Percentiles rank a stretch among this genome's conserved stretches.
Evolutionary conservation across 2,888 invertebrate genomes (phyloP).

Genomic region (Noctua fimbriata): DNA sequence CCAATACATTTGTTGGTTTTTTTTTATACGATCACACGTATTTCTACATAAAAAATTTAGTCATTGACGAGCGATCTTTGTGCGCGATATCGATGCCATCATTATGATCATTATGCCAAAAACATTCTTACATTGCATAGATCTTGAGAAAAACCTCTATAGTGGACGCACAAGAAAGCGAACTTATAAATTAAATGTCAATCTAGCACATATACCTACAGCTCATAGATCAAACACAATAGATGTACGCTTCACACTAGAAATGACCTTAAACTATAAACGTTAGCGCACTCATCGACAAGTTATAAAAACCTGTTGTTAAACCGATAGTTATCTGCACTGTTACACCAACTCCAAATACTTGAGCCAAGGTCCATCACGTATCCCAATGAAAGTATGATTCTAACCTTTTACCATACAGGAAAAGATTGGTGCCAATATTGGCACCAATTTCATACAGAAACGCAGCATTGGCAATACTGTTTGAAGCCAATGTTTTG

Average conservation of each 20-base stretch:
- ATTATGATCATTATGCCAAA: background rate
- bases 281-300: background rate
- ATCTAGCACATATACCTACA: background rate
- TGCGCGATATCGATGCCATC: no score
- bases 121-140: background rate
- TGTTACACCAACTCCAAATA: constrained; percentile 3
- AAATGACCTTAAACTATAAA: constrained; percentile 12
- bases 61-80: background rate
- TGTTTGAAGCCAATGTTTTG: background rate
- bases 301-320: constrained; percentile 28
- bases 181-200: background rate
- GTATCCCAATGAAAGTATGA: background rate
- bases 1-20: background rate
- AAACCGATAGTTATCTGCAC: constrained; percentile 19
- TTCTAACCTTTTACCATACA: background rate
- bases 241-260: background rate
- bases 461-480: background rate
- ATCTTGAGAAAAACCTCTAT: background rate
- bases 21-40: background rate
- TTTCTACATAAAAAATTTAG: background rate
- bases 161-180: background rate
- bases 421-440: constrained; percentile 5
- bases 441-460: background rate
- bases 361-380: constrained; percentile 21
- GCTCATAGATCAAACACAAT: background rate